These are phyloP conservation scores for Platichthys flesus DNA, from an alignment of 2,113 vertebrate species.

Conservation along the genomic window DNA sequence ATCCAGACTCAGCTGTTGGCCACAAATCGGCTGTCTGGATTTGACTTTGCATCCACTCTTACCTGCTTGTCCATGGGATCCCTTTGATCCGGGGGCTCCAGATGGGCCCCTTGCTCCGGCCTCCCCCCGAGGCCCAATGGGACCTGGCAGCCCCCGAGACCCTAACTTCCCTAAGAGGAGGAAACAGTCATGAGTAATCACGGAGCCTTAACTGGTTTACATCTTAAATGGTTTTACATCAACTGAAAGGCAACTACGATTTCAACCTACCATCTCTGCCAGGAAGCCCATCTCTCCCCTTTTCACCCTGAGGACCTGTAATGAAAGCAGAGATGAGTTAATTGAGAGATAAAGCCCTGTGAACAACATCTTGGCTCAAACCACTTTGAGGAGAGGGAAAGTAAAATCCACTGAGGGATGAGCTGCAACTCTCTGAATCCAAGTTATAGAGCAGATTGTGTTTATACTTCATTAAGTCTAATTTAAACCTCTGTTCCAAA, in stretches of 20 bases:
- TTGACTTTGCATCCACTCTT: conserved; percentile 35
- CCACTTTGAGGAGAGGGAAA: conserved; percentile 23
- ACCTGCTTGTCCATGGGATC: conserved; percentile 87
- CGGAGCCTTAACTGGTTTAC: conserved; percentile 27
- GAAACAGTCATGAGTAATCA: conserved; percentile 59
- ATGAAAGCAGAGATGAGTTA: conserved; percentile 36
- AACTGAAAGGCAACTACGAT: conserved; percentile 35
- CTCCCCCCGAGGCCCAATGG: conserved; percentile 86
- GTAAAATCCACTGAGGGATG: conserved; percentile 12
- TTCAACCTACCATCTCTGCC: conserved; percentile 79
- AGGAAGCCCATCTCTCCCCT: conserved; percentile 78
- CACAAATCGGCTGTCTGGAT: not conserved
- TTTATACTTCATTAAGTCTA: not conserved
- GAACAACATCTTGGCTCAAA: conserved; percentile 7
- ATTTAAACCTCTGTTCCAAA: conserved; percentile 5
- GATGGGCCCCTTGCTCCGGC: conserved; percentile 81
- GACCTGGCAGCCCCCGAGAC: conserved; percentile 81
- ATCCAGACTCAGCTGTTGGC: not conserved
- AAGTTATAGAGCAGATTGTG: not conserved
- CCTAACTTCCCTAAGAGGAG: conserved; percentile 76
- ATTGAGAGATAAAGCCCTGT: conserved; percentile 23
- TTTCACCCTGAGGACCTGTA: conserved; percentile 83
- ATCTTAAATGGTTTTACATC: conserved; percentile 35
- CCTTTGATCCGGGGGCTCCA: conserved; percentile 84
- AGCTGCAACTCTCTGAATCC: not conserved